Conservation (phyloP, 2,888 invertebrate species). For the Oxystoma pomonae region DNA sequence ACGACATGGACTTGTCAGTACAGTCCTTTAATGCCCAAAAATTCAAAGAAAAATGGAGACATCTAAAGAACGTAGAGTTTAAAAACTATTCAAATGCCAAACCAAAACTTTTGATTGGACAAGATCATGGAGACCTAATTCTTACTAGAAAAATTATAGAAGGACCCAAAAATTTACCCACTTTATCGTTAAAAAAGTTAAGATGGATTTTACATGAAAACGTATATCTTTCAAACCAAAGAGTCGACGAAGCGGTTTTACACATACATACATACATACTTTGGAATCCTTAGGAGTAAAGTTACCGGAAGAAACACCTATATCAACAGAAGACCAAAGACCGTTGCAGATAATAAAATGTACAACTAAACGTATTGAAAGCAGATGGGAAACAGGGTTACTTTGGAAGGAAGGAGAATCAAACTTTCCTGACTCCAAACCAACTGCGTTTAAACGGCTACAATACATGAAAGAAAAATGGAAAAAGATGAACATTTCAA, state of each 20-base stretch:
- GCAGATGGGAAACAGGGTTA: neutral
- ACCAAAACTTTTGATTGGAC: neutral
- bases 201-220: neutral
- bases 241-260: neutral
- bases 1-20: neutral
- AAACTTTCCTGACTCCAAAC: too few relatives aligned
- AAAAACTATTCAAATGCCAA: neutral
- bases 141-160: neutral
- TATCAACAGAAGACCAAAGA: neutral
- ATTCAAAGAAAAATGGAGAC: neutral
- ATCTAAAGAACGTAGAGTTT: neutral
- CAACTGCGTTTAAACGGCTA: too few relatives aligned
- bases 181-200: neutral
- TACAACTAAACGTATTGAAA: neutral
- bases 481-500: too few relatives aligned
- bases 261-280: neutral
- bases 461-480: too few relatives aligned
- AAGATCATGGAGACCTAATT: too few relatives aligned
- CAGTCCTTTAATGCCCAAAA: neutral
- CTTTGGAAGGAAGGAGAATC: too few relatives aligned
- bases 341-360: neutral
- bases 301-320: neutral
- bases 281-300: neutral
- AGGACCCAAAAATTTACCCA: neutral
- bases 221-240: neutral